phyloP scores from a whole-genome alignment of 2,113 vertebrate genomes.

The Hyperopisus bebe region DNA sequence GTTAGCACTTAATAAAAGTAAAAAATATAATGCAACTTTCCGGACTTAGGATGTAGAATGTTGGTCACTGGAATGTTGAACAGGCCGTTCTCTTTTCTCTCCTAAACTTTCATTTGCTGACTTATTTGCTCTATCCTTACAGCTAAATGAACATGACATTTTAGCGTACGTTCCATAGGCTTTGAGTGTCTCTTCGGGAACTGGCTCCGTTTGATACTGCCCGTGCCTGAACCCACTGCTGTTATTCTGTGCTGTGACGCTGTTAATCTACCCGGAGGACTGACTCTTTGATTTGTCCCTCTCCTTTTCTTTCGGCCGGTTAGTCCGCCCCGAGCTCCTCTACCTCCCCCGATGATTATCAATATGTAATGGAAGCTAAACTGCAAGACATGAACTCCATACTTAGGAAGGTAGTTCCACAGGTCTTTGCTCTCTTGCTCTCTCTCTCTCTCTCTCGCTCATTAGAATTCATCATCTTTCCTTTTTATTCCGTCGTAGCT shows the following conservation, averaged over 20 bases:
- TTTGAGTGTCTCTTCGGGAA: neutral
- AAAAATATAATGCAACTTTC: neutral
- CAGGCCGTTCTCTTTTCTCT: neutral
- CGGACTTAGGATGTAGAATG: neutral
- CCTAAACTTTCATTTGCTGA: neutral
- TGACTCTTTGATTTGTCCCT: constrained; percentile 89
- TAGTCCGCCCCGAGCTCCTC: constrained; percentile 94
- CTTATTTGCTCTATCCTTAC: neutral
- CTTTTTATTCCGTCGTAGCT: constrained; percentile 73
- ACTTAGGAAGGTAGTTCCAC: constrained; percentile 95
- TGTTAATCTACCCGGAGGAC: constrained; percentile 31
- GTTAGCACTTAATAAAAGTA: neutral
- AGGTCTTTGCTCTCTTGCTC: constrained; percentile 80
- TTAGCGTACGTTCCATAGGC: neutral
- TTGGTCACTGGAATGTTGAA: neutral
- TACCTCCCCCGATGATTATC: constrained; percentile 94
- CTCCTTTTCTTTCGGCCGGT: constrained; percentile 77
- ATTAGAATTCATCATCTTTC: constrained; percentile 68
- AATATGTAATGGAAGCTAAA: constrained; percentile 98
- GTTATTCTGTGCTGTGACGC: constrained; percentile 68
- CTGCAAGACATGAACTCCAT: constrained; percentile 96
- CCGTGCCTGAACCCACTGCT: constrained; percentile 53
- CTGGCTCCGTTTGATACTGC: neutral
- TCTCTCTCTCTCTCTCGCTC: constrained; percentile 59
- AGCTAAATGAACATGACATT: constrained; percentile 1